These are phyloP conservation scores for Carterocephalus palaemon DNA, from an alignment of 2,888 invertebrate species.

Conservation along the genomic window DNA sequence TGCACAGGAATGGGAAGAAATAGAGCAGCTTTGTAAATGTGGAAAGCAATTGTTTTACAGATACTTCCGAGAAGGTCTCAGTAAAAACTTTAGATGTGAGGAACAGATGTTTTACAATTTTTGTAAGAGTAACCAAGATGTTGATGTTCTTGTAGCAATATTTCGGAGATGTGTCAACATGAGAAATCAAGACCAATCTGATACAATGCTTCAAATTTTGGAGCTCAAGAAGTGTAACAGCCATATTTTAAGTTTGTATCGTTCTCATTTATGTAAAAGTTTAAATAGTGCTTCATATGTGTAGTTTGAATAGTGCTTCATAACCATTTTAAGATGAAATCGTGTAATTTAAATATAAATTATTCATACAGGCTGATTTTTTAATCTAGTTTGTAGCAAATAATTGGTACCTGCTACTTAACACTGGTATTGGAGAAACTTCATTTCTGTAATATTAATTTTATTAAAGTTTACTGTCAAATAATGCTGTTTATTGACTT, in stretches of 20 bases:
- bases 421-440: too few species aligned
- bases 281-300: too few species aligned
- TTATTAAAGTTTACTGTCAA: too few species aligned
- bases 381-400: too few species aligned
- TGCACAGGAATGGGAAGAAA: conserved; percentile 54
- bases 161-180: conserved; percentile 55
- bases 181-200: conserved; percentile 55
- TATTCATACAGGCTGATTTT: too few species aligned
- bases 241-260: conserved; percentile 51
- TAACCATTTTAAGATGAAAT: too few species aligned
- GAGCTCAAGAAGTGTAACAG: conserved; percentile 53
- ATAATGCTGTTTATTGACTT: too few species aligned
- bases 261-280: conserved; percentile 37
- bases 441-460: too few species aligned
- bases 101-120: conserved; percentile 71
- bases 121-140: conserved; percentile 56
- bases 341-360: too few species aligned
- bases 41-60: conserved; percentile 67
- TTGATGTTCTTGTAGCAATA: conserved; percentile 51
- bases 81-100: conserved; percentile 49
- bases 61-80: conserved; percentile 64
- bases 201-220: conserved; percentile 57
- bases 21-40: conserved; percentile 53
- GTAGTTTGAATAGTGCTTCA: too few species aligned
- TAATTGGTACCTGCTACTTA: too few species aligned